A percentile compares a stretch with the other conserved stretches of the same genome.
Evolutionary conservation across 64 coral and sea anemone genomes (phyloP).

Genomic region (Pachyseris speciosa): DNA sequence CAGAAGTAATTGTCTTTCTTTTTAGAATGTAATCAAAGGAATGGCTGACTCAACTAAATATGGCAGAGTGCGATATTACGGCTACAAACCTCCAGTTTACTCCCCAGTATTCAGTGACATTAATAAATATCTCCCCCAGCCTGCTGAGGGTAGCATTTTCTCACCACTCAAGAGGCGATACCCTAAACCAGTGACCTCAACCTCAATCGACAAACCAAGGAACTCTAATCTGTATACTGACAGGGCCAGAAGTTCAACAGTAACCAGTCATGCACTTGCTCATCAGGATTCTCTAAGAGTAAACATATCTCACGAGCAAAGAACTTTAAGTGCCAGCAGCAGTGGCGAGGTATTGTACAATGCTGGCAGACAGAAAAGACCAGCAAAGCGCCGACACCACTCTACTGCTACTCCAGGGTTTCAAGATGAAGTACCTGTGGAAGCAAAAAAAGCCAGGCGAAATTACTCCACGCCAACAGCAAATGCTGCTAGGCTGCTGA

Average conservation of each 20-base stretch:
- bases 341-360: background rate
- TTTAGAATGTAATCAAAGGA: constrained; percentile 16
- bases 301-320: background rate
- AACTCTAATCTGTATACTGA: background rate
- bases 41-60: background rate
- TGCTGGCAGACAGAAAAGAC: background rate
- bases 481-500: constrained; percentile 8
- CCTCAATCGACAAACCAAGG: background rate
- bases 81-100: background rate
- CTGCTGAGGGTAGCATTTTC: background rate
- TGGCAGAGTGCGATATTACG: background rate
- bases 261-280: background rate
- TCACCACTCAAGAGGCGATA: background rate
- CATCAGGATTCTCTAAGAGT: background rate
- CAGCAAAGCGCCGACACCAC: constrained; percentile 67
- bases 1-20: background rate
- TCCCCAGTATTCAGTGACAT: background rate
- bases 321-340: background rate
- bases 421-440: constrained; percentile 24
- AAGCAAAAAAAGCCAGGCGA: constrained; percentile 33
- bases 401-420: constrained; percentile 54
- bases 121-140: background rate
- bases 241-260: background rate
- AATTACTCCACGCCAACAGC: background rate
- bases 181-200: background rate